These are phyloP conservation scores for Thereva nobilitata DNA, from an alignment of 2,888 invertebrate genomes.

Conservation along the genomic window DNA sequence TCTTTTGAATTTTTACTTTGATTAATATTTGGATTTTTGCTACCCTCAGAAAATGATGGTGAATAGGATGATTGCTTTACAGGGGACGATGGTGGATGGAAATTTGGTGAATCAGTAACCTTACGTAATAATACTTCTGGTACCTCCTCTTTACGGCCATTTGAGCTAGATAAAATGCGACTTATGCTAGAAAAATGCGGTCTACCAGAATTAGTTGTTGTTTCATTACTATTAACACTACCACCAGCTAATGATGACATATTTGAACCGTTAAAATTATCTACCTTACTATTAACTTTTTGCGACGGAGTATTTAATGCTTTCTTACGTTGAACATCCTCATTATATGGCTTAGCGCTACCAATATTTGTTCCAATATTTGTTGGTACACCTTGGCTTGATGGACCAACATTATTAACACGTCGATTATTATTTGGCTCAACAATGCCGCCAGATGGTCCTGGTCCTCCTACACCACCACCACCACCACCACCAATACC, in stretches of 20 bases:
- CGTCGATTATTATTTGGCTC: background rate
- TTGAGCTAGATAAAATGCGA: constrained; percentile 82
- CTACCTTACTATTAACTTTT: constrained; percentile 58
- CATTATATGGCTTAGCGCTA: constrained; percentile 4
- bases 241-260: constrained; percentile 37
- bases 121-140: constrained; percentile 75
- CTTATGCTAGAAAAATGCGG: constrained; percentile 82
- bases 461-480: background rate
- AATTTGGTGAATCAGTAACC: constrained; percentile 63
- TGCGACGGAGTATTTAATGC: constrained; percentile 76
- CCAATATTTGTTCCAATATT: background rate
- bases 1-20: constrained; percentile 33
- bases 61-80: constrained; percentile 44
- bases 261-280: constrained; percentile 44
- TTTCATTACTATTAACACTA: constrained; percentile 56
- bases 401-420: constrained; percentile 5
- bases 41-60: background rate
- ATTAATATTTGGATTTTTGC: constrained; percentile 39
- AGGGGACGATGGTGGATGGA: constrained; percentile 52
- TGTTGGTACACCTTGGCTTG: background rate
- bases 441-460: background rate
- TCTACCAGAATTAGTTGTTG: constrained; percentile 56
- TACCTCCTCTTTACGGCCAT: constrained; percentile 80
- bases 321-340: constrained; percentile 61
- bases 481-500: background rate